A percentile compares a stretch with the other conserved stretches of the same genome.
These are phyloP conservation scores for Palythoa grandiflora DNA, from an alignment of 92 coral and sea anemone species.

Conservation along the genomic window DNA sequence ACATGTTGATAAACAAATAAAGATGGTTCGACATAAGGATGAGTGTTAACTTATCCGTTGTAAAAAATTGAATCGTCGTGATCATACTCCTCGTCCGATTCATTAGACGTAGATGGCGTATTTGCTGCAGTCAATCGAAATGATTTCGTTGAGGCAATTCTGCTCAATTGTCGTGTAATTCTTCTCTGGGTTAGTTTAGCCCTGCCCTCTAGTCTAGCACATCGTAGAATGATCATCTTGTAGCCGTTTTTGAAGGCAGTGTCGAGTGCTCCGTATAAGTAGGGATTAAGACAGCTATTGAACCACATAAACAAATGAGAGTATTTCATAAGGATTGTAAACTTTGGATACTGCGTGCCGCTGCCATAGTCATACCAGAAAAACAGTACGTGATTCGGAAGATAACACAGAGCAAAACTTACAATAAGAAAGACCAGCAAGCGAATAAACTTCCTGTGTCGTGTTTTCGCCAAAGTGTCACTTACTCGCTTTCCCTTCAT, in stretches of 20 bases:
- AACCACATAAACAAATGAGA: constrained; percentile 94
- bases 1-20: too few species aligned
- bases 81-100: constrained; percentile 8
- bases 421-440: constrained; percentile 85
- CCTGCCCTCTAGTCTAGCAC: constrained; percentile 85
- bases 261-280: constrained; percentile 95
- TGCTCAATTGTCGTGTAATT: constrained; percentile 69
- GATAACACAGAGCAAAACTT: constrained; percentile 92
- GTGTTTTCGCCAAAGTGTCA: constrained; percentile 71
- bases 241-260: constrained; percentile 85
- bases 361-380: constrained; percentile 95
- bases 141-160: constrained; percentile 47
- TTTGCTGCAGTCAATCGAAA: constrained; percentile 9
- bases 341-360: constrained; percentile 81
- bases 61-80: background rate
- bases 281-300: constrained; percentile 93
- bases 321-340: constrained; percentile 90
- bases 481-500: constrained; percentile 74
- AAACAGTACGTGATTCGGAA: constrained; percentile 94
- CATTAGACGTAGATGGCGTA: constrained; percentile 33
- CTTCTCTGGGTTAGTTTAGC: constrained; percentile 79
- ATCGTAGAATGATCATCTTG: constrained; percentile 74
- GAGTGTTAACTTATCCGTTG: background rate
- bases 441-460: constrained; percentile 89
- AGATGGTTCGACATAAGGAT: too few species aligned